Evolutionary conservation across 2,113 vertebrate genomes (phyloP), one percentile per base, ranked within the genome.

Genomic region (Pogona vitticeps): DNA sequence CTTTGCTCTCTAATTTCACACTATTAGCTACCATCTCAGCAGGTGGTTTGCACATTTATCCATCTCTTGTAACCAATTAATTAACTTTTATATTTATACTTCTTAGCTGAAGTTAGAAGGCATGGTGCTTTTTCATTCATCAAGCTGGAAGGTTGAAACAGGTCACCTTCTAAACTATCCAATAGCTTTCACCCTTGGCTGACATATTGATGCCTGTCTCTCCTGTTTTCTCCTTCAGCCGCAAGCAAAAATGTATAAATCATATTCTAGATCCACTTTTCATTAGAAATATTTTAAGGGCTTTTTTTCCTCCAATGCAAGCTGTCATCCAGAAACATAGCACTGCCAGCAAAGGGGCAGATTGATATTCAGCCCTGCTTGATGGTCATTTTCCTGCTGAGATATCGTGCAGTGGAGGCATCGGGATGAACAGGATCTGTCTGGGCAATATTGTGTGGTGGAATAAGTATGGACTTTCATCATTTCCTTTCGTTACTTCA

Each of bases 151-250:
- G 82, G 68, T 23, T 21, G 80, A 85, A 84, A 65, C 3, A 77
- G 76, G 33, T 40, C 76, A 90, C 6, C 71, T 84, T 26, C 68
- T 8, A 72, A 84, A 21, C 7, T 70, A 79, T 73, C 82, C 65
- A 80, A 73, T 88, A 67, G 23, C 28, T 67, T n/a, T 67, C 23
- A 17, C 82, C 65, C 21, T 88, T 88, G 67, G 59, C 77, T 65
- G 40, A 63, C 59, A 63, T 38, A 63, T 15, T 79, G 56, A 38
- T 80, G 73, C 38, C 46, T 8, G 10, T 31, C 42, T 84, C 36
- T 61, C n/a, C 71, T n/a, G 18, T 38, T 76, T 63, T 59, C 73
- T 42, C 82, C 59, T 83, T 75, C 56, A 36, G 17, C 21, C 58
- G 71, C 12, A 42, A 31, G 36, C 26, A 72, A 71, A 82, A 71